Evolutionary conservation across 2,888 invertebrate genomes (phyloP).

Genomic region (Cordilura impudica): DNA sequence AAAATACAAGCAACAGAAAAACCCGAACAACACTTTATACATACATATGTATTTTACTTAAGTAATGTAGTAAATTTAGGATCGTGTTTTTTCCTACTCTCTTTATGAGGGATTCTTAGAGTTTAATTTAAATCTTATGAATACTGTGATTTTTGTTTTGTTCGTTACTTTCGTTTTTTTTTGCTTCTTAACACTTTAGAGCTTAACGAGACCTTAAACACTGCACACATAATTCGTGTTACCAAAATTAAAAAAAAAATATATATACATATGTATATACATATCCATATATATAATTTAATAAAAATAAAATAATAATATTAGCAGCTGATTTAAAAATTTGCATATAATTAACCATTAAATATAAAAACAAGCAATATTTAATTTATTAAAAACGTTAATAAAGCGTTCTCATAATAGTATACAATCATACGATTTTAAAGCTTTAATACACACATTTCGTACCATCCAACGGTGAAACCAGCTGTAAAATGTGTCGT

Average conservation of each 20-base stretch:
- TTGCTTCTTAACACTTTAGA: slow-evolving; percentile 52
- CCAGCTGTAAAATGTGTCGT: slow-evolving; percentile 73
- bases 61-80: neutral
- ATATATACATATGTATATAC: slow-evolving; percentile 1
- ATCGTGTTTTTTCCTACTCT: slow-evolving; percentile 34
- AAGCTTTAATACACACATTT: neutral
- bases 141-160: slow-evolving; percentile 42
- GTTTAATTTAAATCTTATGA: neutral
- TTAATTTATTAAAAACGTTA: neutral
- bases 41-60: neutral
- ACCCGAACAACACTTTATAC: neutral
- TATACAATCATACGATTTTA: neutral
- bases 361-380: slow-evolving; percentile 7
- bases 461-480: neutral
- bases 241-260: slow-evolving; percentile 33
- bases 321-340: slow-evolving; percentile 44
- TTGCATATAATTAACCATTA: slow-evolving; percentile 11
- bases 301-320: slow-evolving; percentile 37
- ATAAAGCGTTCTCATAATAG: neutral
- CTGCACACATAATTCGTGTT: slow-evolving; percentile 29
- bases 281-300: neutral
- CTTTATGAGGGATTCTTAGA: slow-evolving; percentile 32
- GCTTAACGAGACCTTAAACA: slow-evolving; percentile 55
- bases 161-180: slow-evolving; percentile 40
- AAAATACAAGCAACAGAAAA: neutral